Base-by-base conservation (phyloP, 2,113 vertebrate genomes). In the Dermatemys mawii region DNA sequence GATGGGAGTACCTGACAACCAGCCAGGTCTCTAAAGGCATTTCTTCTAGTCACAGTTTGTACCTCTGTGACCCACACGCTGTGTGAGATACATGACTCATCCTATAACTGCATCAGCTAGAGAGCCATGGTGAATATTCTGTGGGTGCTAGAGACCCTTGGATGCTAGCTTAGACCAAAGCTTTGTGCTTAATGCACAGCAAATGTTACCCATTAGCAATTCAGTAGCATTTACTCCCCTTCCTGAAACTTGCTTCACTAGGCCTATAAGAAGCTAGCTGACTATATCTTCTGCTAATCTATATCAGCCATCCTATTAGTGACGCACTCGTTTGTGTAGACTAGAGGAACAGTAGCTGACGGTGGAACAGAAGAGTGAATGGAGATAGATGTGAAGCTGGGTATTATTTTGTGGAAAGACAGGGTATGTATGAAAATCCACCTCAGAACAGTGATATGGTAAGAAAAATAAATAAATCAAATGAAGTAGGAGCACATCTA, bases 61-160 rank as follows among this genome's bases (percentile, higher is more conserved):
- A n/a, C 48, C 78, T 51, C 19, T 22, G 48, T n/a, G 78, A n/a
- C 48, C 49, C 49, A 51, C 78, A 5, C 3, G 2, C 2, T 29
- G 35, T 17, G 5, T 67, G 1, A 1, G 0, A 27, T 19, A 7
- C 32, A 79, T 29, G 11, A 2, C 79, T 70, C 60, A 4, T 11
- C 67, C 41, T 8, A n/a, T 38, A 29, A 6, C 3, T 46, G 48
- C 27, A 80, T 2, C 22, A 79, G 19, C 5, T 35, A 32, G 19
- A 79, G 48, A 50, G 32, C 21, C 78, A 50, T 35, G 0, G 41
- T 21, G 27, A 10, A 21, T 1, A 4, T 53, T 12, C 38, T 10
- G 3, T 5, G 3, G 6, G 11, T 21, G 78, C 49, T 12, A 2
- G 8, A 48, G 60, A 7, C 5, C 60, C 41, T 38, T 3, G 16